Percentiles rank a stretch among this genome's conserved stretches.
Evolutionary conservation across 2,113 vertebrate genomes (phyloP).

Genomic region (Castor canadensis): DNA sequence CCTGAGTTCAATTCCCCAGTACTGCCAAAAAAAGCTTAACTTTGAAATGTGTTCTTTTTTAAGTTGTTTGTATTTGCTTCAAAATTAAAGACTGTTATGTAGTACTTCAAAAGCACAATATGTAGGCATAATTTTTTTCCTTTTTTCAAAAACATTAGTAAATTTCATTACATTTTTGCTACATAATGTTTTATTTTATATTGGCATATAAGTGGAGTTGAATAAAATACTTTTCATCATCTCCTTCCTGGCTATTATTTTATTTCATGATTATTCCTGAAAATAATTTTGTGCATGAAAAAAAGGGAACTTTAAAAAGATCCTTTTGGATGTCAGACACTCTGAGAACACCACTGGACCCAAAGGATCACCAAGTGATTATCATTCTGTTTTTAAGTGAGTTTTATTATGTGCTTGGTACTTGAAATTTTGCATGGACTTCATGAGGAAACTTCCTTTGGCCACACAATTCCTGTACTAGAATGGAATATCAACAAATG

Average conservation of each 20-base stretch:
- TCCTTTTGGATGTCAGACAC: neutral
- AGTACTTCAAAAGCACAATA: neutral
- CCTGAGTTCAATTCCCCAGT: too few species aligned
- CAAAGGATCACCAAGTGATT: neutral
- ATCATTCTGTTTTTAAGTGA: neutral
- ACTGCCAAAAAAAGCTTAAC: too few species aligned
- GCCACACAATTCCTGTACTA: neutral
- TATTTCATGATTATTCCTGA: neutral
- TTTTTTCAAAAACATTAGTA: neutral
- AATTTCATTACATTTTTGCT: neutral
- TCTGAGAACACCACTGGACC: neutral
- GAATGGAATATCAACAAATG: neutral
- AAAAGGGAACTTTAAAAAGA: neutral
- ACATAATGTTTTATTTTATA: neutral
- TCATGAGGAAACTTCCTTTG: neutral
- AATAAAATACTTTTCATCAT: neutral
- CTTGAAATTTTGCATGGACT: constrained; percentile 17
- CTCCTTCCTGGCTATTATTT: constrained; percentile 3
- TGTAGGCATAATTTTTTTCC: neutral
- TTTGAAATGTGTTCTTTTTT: constrained; percentile 23
- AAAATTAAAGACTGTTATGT: constrained; percentile 1
- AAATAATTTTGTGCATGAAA: neutral
- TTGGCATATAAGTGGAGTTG: neutral
- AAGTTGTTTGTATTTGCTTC: neutral
- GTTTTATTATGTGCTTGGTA: neutral